A percentile compares a stretch with the other conserved stretches of the same genome.
These are phyloP conservation scores for Agapornis roseicollis DNA, from an alignment of 2,113 vertebrate species.

Conservation along the genomic window DNA sequence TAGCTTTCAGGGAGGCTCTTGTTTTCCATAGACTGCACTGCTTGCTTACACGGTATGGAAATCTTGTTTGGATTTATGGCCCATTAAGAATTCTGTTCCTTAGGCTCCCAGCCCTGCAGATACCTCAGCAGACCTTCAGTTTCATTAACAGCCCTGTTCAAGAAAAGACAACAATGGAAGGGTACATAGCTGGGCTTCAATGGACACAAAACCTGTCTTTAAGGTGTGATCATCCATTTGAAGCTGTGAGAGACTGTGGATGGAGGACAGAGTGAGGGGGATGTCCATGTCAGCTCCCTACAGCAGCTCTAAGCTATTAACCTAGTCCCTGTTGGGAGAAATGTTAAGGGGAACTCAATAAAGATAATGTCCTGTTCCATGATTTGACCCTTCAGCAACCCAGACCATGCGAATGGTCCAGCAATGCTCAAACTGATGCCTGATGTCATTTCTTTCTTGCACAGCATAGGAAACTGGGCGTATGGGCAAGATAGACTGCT, in stretches of 20 bases:
- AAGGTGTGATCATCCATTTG: fast-evolving
- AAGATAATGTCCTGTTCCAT: not conserved
- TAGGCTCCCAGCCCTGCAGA: not conserved
- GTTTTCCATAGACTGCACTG: not conserved
- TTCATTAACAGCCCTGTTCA: not conserved
- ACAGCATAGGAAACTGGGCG: fast-evolving
- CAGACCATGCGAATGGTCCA: not conserved
- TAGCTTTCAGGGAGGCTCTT: constrained; percentile 2
- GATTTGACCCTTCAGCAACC: not conserved
- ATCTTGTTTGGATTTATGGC: constrained; percentile 1
- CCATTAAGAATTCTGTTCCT: not conserved
- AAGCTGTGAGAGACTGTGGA: not conserved
- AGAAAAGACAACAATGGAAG: not conserved
- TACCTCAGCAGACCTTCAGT: not conserved
- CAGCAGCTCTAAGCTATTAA: not conserved
- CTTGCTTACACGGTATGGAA: not conserved
- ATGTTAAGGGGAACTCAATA: not conserved
- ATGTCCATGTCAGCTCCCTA: fast-evolving
- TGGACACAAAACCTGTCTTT: not conserved
- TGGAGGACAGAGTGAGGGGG: not conserved
- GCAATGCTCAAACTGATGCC: not conserved
- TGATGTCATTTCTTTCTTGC: not conserved
- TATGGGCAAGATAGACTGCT: fast-evolving
- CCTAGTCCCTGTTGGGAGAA: not conserved
- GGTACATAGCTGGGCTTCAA: fast-evolving